Base-by-base conservation (phyloP, 2,888 invertebrate species). In the Ernsta delagoae region DNA sequence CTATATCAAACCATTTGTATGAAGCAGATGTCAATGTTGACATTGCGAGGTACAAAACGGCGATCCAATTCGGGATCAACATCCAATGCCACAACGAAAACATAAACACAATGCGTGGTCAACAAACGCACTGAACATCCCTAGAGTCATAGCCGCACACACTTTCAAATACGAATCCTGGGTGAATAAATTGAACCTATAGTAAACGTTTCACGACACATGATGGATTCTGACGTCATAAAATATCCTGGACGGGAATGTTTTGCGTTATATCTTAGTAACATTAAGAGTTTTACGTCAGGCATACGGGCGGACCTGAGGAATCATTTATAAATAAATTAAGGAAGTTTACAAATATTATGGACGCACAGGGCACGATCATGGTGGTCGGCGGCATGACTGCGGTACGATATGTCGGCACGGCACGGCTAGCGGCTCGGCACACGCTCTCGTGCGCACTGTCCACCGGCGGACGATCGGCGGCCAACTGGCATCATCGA, bases 321-420 rank as follows among this genome's bases (percentile, higher is more conserved):
- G 11, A 31, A 64, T 57, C 12, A 45, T 57, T 59, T 70, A 45
- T 64, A 61, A 59, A 70, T 59, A 72, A 63, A 72, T 59, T 70
- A 75, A 73, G 68, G 74, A 74, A 77, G 76, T 77, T 80, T 79
- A 82, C 76, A 77, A 77, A 76, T 70, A 70, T 75, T 76, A 72
- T 73, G 80, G 81, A 93, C 93, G 89, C 87, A 92, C 92, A 93
- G 83, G 90, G 92, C 84, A 93, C 92, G 83, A 93, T 88, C 90
- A 92, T 92, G 78, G 93, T 90, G 74, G 92, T 92, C 77, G 93
- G 93, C 85, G 93, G 93, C 93, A 93, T 93, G 87, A 80, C 85
- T 88, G 84, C 85, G 83, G 82, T 79, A 82, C 85, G 83, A 82
- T 79, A 82, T 61, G 36, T 56, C 54, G 54, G 43, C 12, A 50